These are phyloP conservation scores for Dolomedes plantarius DNA, from an alignment of 2,888 invertebrate species.

Conservation along the genomic window DNA sequence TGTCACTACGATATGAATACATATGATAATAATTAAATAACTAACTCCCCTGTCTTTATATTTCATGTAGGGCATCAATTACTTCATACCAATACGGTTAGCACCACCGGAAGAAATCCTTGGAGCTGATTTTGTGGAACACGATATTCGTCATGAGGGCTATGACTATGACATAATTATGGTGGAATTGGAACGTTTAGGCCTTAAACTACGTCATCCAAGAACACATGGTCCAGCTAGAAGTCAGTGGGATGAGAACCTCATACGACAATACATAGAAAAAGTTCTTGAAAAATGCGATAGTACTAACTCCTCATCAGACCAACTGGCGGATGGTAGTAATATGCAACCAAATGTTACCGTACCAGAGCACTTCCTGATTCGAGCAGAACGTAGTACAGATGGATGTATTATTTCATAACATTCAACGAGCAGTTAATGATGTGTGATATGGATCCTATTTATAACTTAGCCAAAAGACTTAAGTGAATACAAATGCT, in stretches of 20 bases:
- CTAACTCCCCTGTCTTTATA: too few relatives aligned
- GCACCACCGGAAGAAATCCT: slow-evolving; percentile 88
- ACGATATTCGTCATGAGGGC: slow-evolving; percentile 68
- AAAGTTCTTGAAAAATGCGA: slow-evolving; percentile 51
- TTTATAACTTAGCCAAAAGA: too few relatives aligned
- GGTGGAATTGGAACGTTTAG: slow-evolving; percentile 46
- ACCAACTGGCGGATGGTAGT: neutral
- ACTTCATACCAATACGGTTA: slow-evolving; percentile 89
- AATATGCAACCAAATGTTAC: neutral
- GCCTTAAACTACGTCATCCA: slow-evolving; percentile 43
- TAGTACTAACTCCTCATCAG: slow-evolving; percentile 7
- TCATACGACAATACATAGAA: slow-evolving; percentile 58
- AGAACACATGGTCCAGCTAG: slow-evolving; percentile 37
- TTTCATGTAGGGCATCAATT: slow-evolving; percentile 81
- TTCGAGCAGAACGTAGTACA: slow-evolving; percentile 17
- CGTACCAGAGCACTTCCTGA: slow-evolving; percentile 34
- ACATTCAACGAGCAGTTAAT: too few relatives aligned
- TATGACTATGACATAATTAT: slow-evolving; percentile 68
- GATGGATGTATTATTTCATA: slow-evolving; percentile 38
- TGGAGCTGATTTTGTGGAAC: slow-evolving; percentile 85
- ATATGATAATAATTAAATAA: too few relatives aligned
- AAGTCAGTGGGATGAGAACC: slow-evolving; percentile 60
- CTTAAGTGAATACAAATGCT: too few relatives aligned
- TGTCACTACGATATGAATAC: too few relatives aligned
- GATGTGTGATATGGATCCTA: too few relatives aligned